phyloP scores from a whole-genome alignment of 1,140 invertebrate species.

The Leptinotarsa texana region DNA sequence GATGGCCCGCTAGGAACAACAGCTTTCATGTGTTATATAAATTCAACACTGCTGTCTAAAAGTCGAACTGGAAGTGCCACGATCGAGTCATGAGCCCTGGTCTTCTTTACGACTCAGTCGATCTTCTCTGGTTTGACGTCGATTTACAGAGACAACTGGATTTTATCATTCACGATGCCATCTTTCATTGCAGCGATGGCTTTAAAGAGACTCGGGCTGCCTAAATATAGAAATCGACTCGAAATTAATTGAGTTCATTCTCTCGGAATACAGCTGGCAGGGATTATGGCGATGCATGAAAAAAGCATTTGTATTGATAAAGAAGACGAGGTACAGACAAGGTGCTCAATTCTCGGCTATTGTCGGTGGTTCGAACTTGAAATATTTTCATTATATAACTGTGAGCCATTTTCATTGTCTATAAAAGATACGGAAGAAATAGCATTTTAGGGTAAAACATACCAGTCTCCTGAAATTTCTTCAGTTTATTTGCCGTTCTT shows the following conservation, averaged over 20 bases:
- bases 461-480: too few relatives aligned
- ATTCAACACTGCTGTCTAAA: conserved; percentile 40
- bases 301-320: background rate
- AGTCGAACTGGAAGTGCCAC: conserved; percentile 28
- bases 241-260: conserved; percentile 8
- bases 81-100: conserved; percentile 28
- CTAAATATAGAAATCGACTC: conserved; percentile 16
- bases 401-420: too few relatives aligned
- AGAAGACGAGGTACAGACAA: background rate
- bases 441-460: too few relatives aligned
- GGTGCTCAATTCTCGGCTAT: too few relatives aligned
- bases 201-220: background rate
- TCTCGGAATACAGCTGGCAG: conserved; percentile 4
- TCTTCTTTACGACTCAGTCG: conserved; percentile 24
- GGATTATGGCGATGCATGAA: background rate
- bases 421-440: too few relatives aligned
- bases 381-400: too few relatives aligned
- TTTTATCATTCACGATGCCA: conserved; percentile 29
- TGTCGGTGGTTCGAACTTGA: too few relatives aligned
- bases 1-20: conserved; percentile 52
- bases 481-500: too few relatives aligned
- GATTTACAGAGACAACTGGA: conserved; percentile 29
- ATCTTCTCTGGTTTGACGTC: conserved; percentile 15
- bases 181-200: conserved; percentile 16
- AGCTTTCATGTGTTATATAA: conserved; percentile 52